Conservation (phyloP, 2,797 vertebrate species). For the Kryptopterus vitreolus region DNA sequence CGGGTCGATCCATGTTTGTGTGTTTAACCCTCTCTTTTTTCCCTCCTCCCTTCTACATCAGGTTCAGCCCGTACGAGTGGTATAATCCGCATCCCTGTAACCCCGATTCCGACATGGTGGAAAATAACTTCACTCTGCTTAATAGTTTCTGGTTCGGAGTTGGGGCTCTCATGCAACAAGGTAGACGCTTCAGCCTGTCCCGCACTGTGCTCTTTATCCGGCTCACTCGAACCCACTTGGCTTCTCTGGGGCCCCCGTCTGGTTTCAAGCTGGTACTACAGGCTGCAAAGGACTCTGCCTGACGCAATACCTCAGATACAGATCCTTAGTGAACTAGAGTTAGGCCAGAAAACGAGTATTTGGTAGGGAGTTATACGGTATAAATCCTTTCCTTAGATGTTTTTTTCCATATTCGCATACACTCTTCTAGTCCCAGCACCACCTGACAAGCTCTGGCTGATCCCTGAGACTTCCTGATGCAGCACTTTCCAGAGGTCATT, state of each 20-base stretch:
- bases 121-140: slow-evolving; percentile 99
- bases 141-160: slow-evolving; percentile 99
- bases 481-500: neutral
- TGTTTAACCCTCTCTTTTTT: slow-evolving; percentile 65
- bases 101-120: slow-evolving; percentile 98
- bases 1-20: neutral
- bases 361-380: no score
- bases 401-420: neutral
- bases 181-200: slow-evolving; percentile 87
- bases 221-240: slow-evolving; percentile 27
- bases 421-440: no score
- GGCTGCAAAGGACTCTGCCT: slow-evolving; percentile 36
- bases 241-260: slow-evolving; percentile 40
- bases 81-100: slow-evolving; percentile 99
- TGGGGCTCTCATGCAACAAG: slow-evolving; percentile 99
- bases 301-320: neutral
- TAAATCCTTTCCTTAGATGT: no score
- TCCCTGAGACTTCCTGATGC: neutral
- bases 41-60: slow-evolving; percentile 66
- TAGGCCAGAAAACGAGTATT: no score
- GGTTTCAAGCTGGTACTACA: slow-evolving; percentile 25
- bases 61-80: slow-evolving; percentile 99
- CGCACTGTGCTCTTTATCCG: slow-evolving; percentile 64
- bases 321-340: no score
- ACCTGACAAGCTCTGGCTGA: neutral